Conservation (phyloP, 1,140 invertebrate species). For the Colletes latitarsis region DNA sequence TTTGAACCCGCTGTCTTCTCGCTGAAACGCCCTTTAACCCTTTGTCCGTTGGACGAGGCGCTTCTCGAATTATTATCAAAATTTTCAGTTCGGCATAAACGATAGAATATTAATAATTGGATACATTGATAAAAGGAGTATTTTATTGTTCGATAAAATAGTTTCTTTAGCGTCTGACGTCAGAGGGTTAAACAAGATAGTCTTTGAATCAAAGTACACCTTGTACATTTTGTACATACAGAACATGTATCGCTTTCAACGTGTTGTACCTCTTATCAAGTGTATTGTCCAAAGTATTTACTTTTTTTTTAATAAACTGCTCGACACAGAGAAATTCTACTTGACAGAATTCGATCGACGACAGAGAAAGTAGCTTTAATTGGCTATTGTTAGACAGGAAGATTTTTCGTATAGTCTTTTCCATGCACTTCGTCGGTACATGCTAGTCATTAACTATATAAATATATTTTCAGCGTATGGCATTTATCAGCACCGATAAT, state of each 20-base stretch:
- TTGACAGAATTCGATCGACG: not conserved
- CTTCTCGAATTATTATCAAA: not conserved
- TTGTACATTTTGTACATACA: conserved; percentile 11
- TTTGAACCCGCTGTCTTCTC: conserved; percentile 9
- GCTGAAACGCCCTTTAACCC: not conserved
- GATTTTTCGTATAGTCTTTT: conserved; percentile 8
- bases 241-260: not conserved
- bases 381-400: not conserved
- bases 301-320: not conserved
- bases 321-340: not conserved
- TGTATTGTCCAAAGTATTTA: not conserved
- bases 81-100: not conserved
- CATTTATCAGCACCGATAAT: not conserved
- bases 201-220: not conserved
- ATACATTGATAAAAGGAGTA: no score
- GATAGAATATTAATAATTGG: no score
- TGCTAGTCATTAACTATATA: not conserved
- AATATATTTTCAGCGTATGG: not conserved
- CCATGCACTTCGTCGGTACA: not conserved
- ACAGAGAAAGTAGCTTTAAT: not conserved
- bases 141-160: no score
- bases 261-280: conserved; percentile 10
- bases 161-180: not conserved
- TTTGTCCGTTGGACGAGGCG: not conserved
- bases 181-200: conserved; percentile 16